A percentile compares a stretch with the other conserved stretches of the same genome.
Conservation (phyloP, 2,888 invertebrate species). For the Drosophila siamana region DNA sequence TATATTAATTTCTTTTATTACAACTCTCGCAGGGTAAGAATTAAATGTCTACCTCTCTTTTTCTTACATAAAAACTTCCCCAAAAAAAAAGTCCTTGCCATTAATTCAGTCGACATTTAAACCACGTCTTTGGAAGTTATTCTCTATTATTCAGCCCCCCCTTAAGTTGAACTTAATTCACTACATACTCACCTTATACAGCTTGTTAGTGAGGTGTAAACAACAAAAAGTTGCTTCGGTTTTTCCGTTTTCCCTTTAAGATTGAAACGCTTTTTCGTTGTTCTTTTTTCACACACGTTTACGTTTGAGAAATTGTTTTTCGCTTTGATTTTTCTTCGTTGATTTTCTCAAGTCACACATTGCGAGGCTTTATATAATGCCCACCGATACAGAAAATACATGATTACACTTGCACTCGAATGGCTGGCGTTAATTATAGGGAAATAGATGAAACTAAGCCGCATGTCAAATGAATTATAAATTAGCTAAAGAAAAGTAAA, state of each 20-base stretch:
- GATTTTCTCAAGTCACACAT: slow-evolving; percentile 17
- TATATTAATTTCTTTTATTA: too few relatives aligned
- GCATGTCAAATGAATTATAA: too few relatives aligned
- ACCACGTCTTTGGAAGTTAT: background rate
- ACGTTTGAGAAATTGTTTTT: slow-evolving; percentile 52
- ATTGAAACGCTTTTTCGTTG: slow-evolving; percentile 60
- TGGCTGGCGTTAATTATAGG: too few relatives aligned
- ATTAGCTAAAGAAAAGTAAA: too few relatives aligned
- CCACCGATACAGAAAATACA: slow-evolving; percentile 15
- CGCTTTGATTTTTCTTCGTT: slow-evolving; percentile 36
- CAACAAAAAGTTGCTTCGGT: slow-evolving; percentile 28
- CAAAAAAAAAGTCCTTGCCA: background rate
- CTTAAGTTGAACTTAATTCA: background rate
- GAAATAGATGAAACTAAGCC: background rate
- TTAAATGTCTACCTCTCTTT: too few relatives aligned
- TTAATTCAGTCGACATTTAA: background rate
- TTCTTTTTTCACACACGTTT: slow-evolving; percentile 66
- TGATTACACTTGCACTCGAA: slow-evolving; percentile 8
- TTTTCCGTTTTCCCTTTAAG: slow-evolving; percentile 52
- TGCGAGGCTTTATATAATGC: slow-evolving; percentile 17
- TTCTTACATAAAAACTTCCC: too few relatives aligned
- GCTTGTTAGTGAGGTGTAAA: slow-evolving; percentile 34
- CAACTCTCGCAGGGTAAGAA: too few relatives aligned
- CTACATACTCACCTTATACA: slow-evolving; percentile 35
- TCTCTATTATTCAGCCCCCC: background rate